phyloP scores from a whole-genome alignment of 2,113 vertebrate species.

The Notiomystis cincta region DNA sequence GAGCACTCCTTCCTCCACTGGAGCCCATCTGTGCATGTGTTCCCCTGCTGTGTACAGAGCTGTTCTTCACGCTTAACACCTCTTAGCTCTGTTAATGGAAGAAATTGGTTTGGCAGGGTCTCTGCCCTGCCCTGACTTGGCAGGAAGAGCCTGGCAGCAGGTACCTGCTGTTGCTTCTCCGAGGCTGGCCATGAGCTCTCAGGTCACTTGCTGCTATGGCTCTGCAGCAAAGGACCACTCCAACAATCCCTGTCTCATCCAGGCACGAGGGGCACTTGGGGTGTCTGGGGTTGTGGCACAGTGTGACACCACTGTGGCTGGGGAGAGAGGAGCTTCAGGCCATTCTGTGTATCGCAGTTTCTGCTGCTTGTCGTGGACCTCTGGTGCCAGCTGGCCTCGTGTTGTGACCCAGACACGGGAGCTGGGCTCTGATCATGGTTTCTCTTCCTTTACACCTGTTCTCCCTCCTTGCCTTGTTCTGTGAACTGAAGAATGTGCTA shows the following conservation, averaged over 20 bases:
- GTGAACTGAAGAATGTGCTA: background rate
- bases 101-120: background rate
- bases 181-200: fast-evolving
- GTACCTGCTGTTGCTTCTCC: fast-evolving
- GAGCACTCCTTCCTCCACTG: fast-evolving
- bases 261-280: fast-evolving
- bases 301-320: fast-evolving
- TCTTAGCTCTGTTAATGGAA: background rate
- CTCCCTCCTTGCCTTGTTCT: background rate
- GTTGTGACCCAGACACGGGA: too few relatives aligned
- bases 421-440: fast-evolving
- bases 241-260: fast-evolving
- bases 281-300: background rate
- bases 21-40: fast-evolving
- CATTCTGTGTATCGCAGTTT: background rate
- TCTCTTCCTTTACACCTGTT: background rate
- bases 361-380: background rate
- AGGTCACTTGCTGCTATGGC: background rate
- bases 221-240: background rate
- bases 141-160: background rate
- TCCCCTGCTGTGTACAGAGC: fast-evolving
- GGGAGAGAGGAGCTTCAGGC: background rate
- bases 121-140: too few relatives aligned
- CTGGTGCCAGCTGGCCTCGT: background rate
- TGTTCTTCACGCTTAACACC: background rate